phyloP scores from a whole-genome alignment of 2,888 invertebrate genomes.

The Nebria brevicollis region DNA sequence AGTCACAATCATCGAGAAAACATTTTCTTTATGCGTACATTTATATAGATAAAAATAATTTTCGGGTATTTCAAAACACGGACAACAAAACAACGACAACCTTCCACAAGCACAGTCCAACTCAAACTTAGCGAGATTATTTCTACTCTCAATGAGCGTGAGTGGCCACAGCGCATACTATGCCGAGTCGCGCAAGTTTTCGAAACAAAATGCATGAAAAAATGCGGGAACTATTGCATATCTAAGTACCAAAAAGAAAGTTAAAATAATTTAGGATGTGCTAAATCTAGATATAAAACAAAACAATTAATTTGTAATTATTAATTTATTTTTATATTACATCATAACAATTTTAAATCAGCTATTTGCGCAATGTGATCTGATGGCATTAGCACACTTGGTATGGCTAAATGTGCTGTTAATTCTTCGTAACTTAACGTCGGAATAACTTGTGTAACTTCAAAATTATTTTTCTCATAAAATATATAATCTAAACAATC shows the following conservation, averaged over 20 bases:
- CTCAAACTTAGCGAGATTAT: slow-evolving; percentile 22
- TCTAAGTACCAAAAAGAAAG: too few relatives aligned
- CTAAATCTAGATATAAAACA: not conserved
- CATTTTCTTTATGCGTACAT: not conserved
- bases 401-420: slow-evolving; percentile 78
- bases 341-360: slow-evolving; percentile 72
- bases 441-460: slow-evolving; percentile 79
- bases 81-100: slow-evolving; percentile 35
- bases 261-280: too few relatives aligned
- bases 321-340: slow-evolving; percentile 10
- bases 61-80: slow-evolving; percentile 33
- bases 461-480: slow-evolving; percentile 73
- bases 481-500: slow-evolving; percentile 95
- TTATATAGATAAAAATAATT: slow-evolving; percentile 2
- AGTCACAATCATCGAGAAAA: not conserved
- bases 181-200: too few relatives aligned
- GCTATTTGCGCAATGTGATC: slow-evolving; percentile 91
- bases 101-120: slow-evolving; percentile 30
- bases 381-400: slow-evolving; percentile 90
- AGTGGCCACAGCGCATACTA: too few relatives aligned
- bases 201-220: too few relatives aligned
- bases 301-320: not conserved
- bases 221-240: too few relatives aligned
- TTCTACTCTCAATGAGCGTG: too few relatives aligned
- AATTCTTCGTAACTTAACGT: slow-evolving; percentile 84